A percentile compares a stretch with the other conserved stretches of the same genome.
Conservation (phyloP, 1,140 invertebrate species). For the Drosophila bocki region DNA sequence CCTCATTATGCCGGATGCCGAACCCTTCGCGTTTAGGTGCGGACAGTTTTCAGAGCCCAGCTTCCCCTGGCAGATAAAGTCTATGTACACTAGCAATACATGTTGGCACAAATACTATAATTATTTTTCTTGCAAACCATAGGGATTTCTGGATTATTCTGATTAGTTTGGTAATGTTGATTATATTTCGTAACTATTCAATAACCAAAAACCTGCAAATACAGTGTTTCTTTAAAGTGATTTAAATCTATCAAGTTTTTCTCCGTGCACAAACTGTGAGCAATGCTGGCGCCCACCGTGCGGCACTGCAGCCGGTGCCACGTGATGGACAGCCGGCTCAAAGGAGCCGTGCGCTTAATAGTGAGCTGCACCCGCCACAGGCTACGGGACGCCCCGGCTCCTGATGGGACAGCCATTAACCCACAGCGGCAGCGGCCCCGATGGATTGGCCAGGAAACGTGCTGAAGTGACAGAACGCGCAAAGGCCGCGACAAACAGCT, state of each 20-base stretch:
- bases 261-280: neutral
- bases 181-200: too few species aligned
- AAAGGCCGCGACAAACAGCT: slow-evolving; percentile 88
- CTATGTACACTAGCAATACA: neutral
- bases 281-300: slow-evolving; percentile 56
- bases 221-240: neutral
- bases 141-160: neutral
- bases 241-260: slow-evolving; percentile 3
- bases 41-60: slow-evolving; percentile 6
- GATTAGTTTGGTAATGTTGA: neutral
- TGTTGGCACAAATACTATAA: neutral
- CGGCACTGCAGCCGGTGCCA: slow-evolving; percentile 90
- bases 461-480: slow-evolving; percentile 88
- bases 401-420: slow-evolving; percentile 92
- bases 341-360: slow-evolving; percentile 91
- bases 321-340: slow-evolving; percentile 90
- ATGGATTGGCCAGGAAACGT: slow-evolving; percentile 87
- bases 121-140: neutral
- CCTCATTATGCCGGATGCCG: slow-evolving; percentile 84
- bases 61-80: neutral
- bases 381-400: slow-evolving; percentile 87
- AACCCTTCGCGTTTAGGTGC: slow-evolving; percentile 16
- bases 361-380: slow-evolving; percentile 90
- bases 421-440: slow-evolving; percentile 86
- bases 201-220: neutral